Base-by-base conservation (phyloP, 1,140 invertebrate genomes). In the Caenorhabditis latens region DNA sequence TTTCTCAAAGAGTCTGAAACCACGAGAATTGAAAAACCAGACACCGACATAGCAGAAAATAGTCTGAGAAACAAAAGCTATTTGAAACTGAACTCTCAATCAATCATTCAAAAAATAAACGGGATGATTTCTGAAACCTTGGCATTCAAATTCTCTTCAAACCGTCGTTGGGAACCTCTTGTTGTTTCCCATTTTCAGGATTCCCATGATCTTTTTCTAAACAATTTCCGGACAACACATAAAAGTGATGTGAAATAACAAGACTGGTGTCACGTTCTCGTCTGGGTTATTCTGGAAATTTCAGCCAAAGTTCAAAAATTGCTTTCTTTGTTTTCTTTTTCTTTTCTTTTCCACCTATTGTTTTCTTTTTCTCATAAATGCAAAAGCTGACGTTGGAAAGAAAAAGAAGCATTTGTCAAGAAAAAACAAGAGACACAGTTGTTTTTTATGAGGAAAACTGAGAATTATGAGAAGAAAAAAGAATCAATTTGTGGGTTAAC, bases 291-390 rank as follows among this genome's bases (percentile, higher is more conserved):
- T 58, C 57, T 58, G n/a, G 57, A 58, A 58, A n/a, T 58, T 58
- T 65, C 61, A 65, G 61, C 11, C 21, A 65, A 65, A 65, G 61
- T 65, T 65, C 61, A 65, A 65, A 65, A 65, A 58, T 58, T 58
- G 57, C n/a, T n/a, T 58, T 0, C n/a, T 58, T 58, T 7, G 6
- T 65, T 40, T 65, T 65, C n/a, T n/a, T 8, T n/a, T 40, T n/a
- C n/a, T 32, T 40, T 65, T 8, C 16, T 40, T 65, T 32, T 32
- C 8, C 3, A 21, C 21, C 21, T n/a, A n/a, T 58, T 58, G 57
- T 58, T 58, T n/a, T 58, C 1, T 58, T 58, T 19, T 58, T 58
- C 16, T 58, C n/a, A 58, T n/a, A 58, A 58, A 58, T 58, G 21
- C 16, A 58, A 21, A 58, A 21, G 50, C 50, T 53, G 16, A 58